Evolutionary conservation across 2,888 invertebrate species (phyloP), one percentile per base, ranked within the genome.

Genomic region (Orchestes rusci): DNA sequence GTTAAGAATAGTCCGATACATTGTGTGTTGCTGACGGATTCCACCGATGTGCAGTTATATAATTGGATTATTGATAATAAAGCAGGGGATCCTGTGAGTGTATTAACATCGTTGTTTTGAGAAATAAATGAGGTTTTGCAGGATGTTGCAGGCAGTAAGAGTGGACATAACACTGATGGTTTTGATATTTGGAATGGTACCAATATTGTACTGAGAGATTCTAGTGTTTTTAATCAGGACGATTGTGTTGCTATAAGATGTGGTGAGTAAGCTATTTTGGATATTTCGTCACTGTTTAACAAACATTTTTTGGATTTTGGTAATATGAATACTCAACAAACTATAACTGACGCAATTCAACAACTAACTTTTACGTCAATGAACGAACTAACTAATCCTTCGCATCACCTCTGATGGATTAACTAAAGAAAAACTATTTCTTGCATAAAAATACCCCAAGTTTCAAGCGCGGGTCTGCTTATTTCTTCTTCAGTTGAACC

Each of bases 1-100:
- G 19, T 55, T 23, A 16, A 50, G 13, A 55, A 55, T 47, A 46
- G 48, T 18, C 55, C 55, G 7, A 44, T 43, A 10, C 51, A 55
- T 40, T 52, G 51, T 20, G 42, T 53, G n/a, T 48, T 48, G 15
- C 36, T 55, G 12, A 47, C 51, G 7, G 50, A 45, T 30, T 53
- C 52, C 2, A 43, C 50, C 16, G 27, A 43, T 5, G 48, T 55
- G 8, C 41, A 39, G 13, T 37, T 55, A 4, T 37, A 35, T 3
- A 42, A 45, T 16, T 52, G 52, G 53, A 19, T 42, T n/a, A 51
- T 55, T 16, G 50, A 55, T 39, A 45, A 48, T 36, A 44, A 39
- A 4, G 44, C 29, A 28, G 55, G 55, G 16, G 53, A 53, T 30
- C 31, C 44, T 39, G 53, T 53, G 28, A 44, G 45, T 39, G 28